Base-by-base conservation (phyloP, 1,140 invertebrate genomes). In the Drosophila tsacasi region DNA sequence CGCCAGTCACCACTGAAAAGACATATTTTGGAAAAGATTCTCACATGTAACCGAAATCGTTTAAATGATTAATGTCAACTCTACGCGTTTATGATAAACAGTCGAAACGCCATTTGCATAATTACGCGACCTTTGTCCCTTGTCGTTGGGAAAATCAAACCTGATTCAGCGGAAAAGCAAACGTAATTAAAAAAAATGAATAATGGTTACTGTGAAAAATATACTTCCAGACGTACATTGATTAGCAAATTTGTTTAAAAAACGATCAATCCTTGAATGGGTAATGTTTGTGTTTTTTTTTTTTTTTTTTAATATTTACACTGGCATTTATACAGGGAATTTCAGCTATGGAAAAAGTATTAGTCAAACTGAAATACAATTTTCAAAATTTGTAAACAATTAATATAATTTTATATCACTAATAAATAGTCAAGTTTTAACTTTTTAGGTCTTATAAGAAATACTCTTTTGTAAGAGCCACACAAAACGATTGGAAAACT, bases 51-150 rank as follows among this genome's bases (percentile, higher is more conserved):
- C 68, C 59, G 59, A 84, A 81, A 71, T 40, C 71, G 71, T 73
- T 52, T 79, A 73, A 65, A 89, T 89, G 84, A 89, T 89, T 89
- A 90, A 89, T 89, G 84, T 79, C 76, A 84, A 65, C 66, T 61
- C 66, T 72, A 90, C 84, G 85, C 74, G 81, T 57, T 81, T 83
- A 71, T 78, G 85, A 84, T 90, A 81, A 80, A 75, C 69, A 67
- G 64, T 72, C 57, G n/a, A 42, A 58, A 62, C 49, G 32, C 75
- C 81, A 89, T 89, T 90, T 89, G 85, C 84, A 89, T 90, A 89
- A 89, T 84, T 81, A 73, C 37, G 44, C 65, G 63, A 46, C 40
- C 52, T 52, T 32, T n/a, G 50, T 27, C 35, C 64, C 39, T 77
- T 76, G 76, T 77, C 72, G 54, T 65, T 57, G 61, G 47, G 57